Conservation (phyloP, 1,140 invertebrate species). For the Phenacoccus solenopsis region DNA sequence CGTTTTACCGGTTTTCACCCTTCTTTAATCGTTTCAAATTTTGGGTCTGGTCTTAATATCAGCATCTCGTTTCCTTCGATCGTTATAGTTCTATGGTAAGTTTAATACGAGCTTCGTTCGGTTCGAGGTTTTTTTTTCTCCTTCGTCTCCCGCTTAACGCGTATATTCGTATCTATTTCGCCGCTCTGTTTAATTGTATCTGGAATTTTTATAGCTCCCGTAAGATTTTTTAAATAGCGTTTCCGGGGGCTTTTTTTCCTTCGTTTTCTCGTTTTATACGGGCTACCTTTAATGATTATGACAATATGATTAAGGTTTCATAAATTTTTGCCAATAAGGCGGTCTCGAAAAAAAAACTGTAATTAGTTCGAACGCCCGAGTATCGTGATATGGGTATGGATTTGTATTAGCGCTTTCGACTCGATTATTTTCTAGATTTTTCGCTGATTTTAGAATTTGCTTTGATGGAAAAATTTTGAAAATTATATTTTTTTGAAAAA, state of each 20-base stretch:
- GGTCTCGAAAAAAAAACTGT: background rate
- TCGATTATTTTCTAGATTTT: too few relatives aligned
- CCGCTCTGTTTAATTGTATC: conserved; percentile 23
- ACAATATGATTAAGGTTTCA: conserved; percentile 18
- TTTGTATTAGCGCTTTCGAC: too few relatives aligned
- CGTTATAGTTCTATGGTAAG: conserved; percentile 20
- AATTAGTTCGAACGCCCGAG: background rate
- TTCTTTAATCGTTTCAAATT: conserved; percentile 15
- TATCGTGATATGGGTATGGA: too few relatives aligned
- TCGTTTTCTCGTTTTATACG: background rate
- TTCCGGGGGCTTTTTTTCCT: conserved; percentile 8
- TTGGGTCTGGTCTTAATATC: conserved; percentile 9
- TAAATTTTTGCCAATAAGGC: conserved; percentile 17
- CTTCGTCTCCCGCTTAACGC: background rate
- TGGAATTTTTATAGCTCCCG: conserved; percentile 23
- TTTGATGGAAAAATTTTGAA: too few relatives aligned
- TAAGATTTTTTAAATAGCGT: conserved; percentile 20
- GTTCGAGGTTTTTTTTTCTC: background rate
- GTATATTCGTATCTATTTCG: conserved; percentile 9
- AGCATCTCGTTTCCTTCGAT: background rate
- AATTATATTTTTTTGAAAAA: too few relatives aligned
- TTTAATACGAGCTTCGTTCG: conserved; percentile 16
- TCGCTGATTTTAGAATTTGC: too few relatives aligned
- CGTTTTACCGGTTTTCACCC: conserved; percentile 16
- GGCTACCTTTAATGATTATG: conserved; percentile 5